Base-by-base conservation (phyloP, 1,140 invertebrate species). In the Apis dorsata region DNA sequence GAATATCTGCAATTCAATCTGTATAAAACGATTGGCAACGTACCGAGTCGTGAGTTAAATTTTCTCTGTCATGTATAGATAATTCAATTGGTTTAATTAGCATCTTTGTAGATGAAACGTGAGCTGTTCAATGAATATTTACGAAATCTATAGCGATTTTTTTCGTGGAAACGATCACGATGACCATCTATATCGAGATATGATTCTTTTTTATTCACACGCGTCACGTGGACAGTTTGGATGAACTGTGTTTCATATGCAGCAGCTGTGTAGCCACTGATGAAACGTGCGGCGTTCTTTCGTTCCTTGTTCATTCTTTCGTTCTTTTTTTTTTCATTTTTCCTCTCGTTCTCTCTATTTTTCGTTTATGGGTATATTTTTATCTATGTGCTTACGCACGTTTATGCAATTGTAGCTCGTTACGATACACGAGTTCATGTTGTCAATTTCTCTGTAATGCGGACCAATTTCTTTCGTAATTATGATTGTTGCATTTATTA, bases 401-500 rank as follows among this genome's bases (percentile, higher is more conserved):
- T 51, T 74, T 74, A 17, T 34, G 60, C 70, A 53, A 49, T 19
- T 68, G 34, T 24, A 49, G 15, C 28, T 17, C 24, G 57, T 24
- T 57, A 19, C 28, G 34, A 59, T 49, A 13, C 34, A 19, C 55
- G 17, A 0, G 0, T 3, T 49, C 13, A 44, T 44, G 62, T 66
- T 66, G 71, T 51, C 79, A 51, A 59, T 75, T 65, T 24, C 60
- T 49, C 21, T 34, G 24, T n/a, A 66, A 74, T 68, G 51, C 79
- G 51, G 53, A 34, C 28, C 51, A 15, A 53, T 66, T 66, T 21
- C 62, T 74, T 59, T 55, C 71, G 79, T 66, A 74, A 81, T 81
- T 74, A 66, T 68, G 62, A 81, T 68, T 51, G 79, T 63, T 28
- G 19, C 24, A 63, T 80, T 80, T 65, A 57, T 80, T 80, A 80